A percentile compares a stretch with the other conserved stretches of the same genome.
These are phyloP conservation scores for Steinernema hermaphroditum DNA, from an alignment of 2,888 invertebrate genomes.

Conservation along the genomic window DNA sequence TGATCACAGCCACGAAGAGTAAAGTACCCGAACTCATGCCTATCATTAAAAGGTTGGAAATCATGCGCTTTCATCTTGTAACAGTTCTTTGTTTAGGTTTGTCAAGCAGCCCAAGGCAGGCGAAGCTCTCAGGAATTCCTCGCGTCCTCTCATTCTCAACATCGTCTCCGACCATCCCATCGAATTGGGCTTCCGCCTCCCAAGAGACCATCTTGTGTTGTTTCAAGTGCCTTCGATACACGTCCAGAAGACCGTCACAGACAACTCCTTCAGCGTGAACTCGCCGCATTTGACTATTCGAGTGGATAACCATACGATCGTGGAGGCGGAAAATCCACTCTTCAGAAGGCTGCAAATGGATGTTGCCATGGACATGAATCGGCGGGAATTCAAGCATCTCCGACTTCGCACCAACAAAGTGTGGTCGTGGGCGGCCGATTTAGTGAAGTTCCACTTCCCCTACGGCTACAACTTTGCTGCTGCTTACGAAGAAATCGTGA, in stretches of 20 bases:
- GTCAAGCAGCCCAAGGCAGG: not conserved
- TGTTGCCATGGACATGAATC: constrained; percentile 45
- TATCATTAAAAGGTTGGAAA: not conserved
- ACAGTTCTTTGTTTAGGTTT: not conserved
- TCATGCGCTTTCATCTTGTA: not conserved
- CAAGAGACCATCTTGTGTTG: constrained; percentile 47
- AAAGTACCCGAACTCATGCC: not conserved
- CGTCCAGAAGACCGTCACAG: constrained; percentile 34
- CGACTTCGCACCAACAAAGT: constrained; percentile 63
- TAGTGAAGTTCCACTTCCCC: constrained; percentile 67
- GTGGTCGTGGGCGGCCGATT: constrained; percentile 67
- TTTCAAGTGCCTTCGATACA: constrained; percentile 48
- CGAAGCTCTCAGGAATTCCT: not conserved
- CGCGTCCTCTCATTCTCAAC: constrained; percentile 18
- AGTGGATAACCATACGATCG: constrained; percentile 47
- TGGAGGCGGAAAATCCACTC: constrained; percentile 40
- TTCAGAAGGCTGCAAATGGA: constrained; percentile 32
- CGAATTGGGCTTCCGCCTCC: constrained; percentile 46
- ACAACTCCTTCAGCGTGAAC: constrained; percentile 33
- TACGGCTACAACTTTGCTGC: constrained; percentile 52
- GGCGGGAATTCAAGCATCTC: constrained; percentile 45
- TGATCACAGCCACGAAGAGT: not conserved
- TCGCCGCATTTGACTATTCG: constrained; percentile 49
- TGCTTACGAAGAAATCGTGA: constrained; percentile 67
- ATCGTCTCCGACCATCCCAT: constrained; percentile 42